Evolutionary conservation across 2,888 invertebrate species (phyloP), one percentile per base, ranked within the genome.

Genomic region (Balanococcus diminutus): DNA sequence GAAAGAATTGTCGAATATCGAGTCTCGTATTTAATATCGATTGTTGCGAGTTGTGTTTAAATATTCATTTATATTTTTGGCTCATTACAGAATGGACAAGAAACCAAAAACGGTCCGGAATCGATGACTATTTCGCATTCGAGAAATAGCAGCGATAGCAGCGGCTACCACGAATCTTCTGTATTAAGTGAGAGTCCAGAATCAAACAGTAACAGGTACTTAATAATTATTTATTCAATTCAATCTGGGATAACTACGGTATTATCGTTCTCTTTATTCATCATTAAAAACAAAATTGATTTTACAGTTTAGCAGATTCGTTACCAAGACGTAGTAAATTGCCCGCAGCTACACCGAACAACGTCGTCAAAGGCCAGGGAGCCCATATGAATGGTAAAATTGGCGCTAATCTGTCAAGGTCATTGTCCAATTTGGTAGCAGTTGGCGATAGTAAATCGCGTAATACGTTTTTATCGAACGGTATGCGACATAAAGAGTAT

Each of bases 141-240:
- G 67, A 91, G 94, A 87, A 94, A 94, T 89, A 94, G 93, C 89
- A 94, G 94, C 87, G 94, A 94, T 89, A 94, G 94, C 88, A 93
- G 93, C 86, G 94, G 94, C 0, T 94, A 94, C 89, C 94, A 94
- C 89, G 94, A 94, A 89, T 92, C 94, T 0, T 93, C 93, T 8
- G 92, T 93, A 83, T 90, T 92, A 82, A 93, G 93, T 88, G 93
- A 93, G 88, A 92, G 92, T 88, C 92, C 92, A 6, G 91, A 91
- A 72, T 82, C 86, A 39, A 86, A 86, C 32, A 82, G 86, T 42
- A 84, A 84, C 87, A 84, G 83, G 87, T 87, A 84, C n/a, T n/a
- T n/a, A n/a, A n/a, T n/a, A 19, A 19, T 22, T 61, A 28, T 5
- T 28, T 31, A 25, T 61, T 61, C 6, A 42, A 42, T 11, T 42